These are phyloP conservation scores for Hyposoter didymator DNA, from an alignment of 2,888 invertebrate species.

Conservation along the genomic window DNA sequence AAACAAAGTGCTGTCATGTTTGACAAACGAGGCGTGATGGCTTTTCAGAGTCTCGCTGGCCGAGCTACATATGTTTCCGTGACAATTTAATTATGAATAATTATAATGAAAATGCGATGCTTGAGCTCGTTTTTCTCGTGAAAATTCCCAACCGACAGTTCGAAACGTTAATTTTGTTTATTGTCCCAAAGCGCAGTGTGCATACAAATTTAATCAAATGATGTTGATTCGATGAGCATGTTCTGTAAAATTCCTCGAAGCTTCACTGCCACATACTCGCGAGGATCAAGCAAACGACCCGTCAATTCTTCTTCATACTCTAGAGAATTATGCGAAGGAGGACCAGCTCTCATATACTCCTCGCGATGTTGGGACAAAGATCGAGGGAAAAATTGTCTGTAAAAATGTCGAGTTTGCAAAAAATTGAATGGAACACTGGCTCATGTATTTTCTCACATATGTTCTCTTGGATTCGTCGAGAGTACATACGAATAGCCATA, in stretches of 20 bases:
- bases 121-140: neutral
- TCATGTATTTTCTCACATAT: neutral
- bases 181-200: neutral
- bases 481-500: neutral
- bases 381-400: slow-evolving; percentile 4
- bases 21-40: slow-evolving; percentile 54
- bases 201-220: neutral
- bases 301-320: slow-evolving; percentile 1
- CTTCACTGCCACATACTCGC: neutral
- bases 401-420: slow-evolving; percentile 60
- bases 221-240: neutral
- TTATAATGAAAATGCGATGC: neutral
- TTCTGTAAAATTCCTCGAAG: neutral
- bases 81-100: slow-evolving; percentile 23
- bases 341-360: neutral
- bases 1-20: slow-evolving; percentile 48
- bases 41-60: neutral
- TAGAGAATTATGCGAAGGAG: slow-evolving; percentile 22
- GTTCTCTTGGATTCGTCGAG: neutral
- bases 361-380: neutral
- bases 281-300: neutral
- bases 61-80: neutral
- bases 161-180: neutral
- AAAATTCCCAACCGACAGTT: neutral
- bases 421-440: slow-evolving; percentile 36